Base-by-base conservation (phyloP, 2,797 vertebrate species). In the Garrulus glandarius region DNA sequence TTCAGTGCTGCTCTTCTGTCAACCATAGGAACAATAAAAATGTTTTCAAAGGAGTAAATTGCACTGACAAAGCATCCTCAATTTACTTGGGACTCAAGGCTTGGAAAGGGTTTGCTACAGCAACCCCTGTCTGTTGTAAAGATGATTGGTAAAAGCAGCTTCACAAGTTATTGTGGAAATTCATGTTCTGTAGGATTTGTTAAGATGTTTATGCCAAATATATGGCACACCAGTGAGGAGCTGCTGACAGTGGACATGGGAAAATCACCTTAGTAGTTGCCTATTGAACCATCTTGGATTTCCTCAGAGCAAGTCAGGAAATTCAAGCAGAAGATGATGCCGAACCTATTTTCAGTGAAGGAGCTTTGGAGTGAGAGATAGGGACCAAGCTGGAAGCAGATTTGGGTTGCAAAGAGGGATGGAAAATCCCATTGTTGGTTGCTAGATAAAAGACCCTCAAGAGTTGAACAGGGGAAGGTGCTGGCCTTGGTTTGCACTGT, bases 381-480 rank as follows among this genome's bases (percentile, higher is more conserved):
- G 32, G 9, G 37, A 56, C 13, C 6, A 22, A 86, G 6, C 4
- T 27, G 27, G 63, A 84, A 47, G 11, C 0, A 1, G 39, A 30
- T 29, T 20, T 84, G 8, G 1, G 4, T 36, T 81, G n/a, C 29
- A 43, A 46, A 59, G 65, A 57, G n/a, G 17, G 43, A 89, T 72
- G 5, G 14, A 34, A 52, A 69, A 77, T 15, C 27, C 32, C 3
- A 5, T 77, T 74, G 21, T 85, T 86, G 6, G 5, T 76, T 81
- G 37, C 41, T 67, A n/a, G 34, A 27, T 43, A 23, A 41, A 67
- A 72, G 22, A 13, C 16, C 6, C 8, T 41, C 11, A 29, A 68
- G 23, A 1, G 0, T 0, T 39, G 61, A 59, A 34, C 5, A n/a
- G 46, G 36, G 34, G 29, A 61, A 70, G 32, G 14, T 60, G 26